These are phyloP conservation scores for Nephrotoma appendiculata DNA, from an alignment of 2,888 invertebrate species.

Conservation along the genomic window DNA sequence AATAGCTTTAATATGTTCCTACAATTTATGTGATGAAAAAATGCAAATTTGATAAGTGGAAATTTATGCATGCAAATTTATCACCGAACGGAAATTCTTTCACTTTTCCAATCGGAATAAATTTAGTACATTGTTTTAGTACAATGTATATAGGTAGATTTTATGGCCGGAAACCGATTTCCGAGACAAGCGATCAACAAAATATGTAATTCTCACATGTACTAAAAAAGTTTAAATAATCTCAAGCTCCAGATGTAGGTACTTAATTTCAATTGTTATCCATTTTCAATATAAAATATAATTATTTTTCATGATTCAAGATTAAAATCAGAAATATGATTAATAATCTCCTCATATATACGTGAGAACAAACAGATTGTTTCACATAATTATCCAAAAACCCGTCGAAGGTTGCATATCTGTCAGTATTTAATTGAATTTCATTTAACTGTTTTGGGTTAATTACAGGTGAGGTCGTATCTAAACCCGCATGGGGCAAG, in stretches of 20 bases:
- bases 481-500: constrained; percentile 76
- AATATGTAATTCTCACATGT: too few species aligned
- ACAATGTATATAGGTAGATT: too few species aligned
- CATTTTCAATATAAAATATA: not conserved
- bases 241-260: not conserved
- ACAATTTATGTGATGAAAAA: too few species aligned
- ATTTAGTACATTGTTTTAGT: too few species aligned
- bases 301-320: not conserved
- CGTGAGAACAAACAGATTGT: not conserved
- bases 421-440: not conserved
- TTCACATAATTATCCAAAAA: not conserved
- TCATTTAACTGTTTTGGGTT: constrained; percentile 7
- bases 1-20: too few species aligned
- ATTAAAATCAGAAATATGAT: not conserved
- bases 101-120: too few species aligned
- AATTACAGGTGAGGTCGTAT: constrained; percentile 55
- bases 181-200: too few species aligned
- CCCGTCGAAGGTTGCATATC: not conserved
- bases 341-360: not conserved
- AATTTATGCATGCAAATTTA: too few species aligned
- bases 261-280: not conserved
- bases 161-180: too few species aligned
- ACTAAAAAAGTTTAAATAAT: not conserved
- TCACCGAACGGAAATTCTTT: too few species aligned
- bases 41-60: too few species aligned